These are phyloP conservation scores for Aspidiotus destructor DNA, from an alignment of 2,888 invertebrate species.

Conservation along the genomic window DNA sequence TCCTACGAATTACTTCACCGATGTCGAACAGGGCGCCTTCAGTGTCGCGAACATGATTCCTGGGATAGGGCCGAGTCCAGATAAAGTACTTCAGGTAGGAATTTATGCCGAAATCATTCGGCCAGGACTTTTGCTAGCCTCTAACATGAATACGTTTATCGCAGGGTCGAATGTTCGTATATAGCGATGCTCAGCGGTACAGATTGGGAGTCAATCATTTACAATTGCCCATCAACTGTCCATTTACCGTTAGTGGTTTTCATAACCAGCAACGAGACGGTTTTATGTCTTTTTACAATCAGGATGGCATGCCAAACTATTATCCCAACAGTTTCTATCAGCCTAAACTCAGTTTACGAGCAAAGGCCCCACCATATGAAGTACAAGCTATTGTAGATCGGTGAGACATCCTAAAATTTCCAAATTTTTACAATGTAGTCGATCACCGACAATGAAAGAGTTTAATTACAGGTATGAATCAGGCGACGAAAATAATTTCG, in stretches of 20 bases:
- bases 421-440: no score
- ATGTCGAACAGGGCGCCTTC: no score
- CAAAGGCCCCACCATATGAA: conserved; percentile 51
- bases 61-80: no score
- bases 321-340: conserved; percentile 93
- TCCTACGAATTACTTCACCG: no score
- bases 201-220: conserved; percentile 83
- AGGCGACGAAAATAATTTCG: no score
- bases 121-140: background rate
- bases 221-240: conserved; percentile 92
- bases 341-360: conserved; percentile 60
- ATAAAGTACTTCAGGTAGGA: no score
- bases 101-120: background rate
- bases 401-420: background rate
- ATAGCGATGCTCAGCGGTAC: conserved; percentile 85
- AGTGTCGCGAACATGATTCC: no score
- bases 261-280: conserved; percentile 89
- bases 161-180: conserved; percentile 74
- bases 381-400: conserved; percentile 48
- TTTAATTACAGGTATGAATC: no score
- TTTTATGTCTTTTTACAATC: conserved; percentile 64
- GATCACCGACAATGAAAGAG: no score
- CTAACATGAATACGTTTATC: conserved; percentile 25
- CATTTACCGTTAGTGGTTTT: conserved; percentile 49
- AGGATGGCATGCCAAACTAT: conserved; percentile 85